Evolutionary conservation across 1,140 invertebrate genomes (phyloP).

Genomic region (Portunus trituberculatus): DNA sequence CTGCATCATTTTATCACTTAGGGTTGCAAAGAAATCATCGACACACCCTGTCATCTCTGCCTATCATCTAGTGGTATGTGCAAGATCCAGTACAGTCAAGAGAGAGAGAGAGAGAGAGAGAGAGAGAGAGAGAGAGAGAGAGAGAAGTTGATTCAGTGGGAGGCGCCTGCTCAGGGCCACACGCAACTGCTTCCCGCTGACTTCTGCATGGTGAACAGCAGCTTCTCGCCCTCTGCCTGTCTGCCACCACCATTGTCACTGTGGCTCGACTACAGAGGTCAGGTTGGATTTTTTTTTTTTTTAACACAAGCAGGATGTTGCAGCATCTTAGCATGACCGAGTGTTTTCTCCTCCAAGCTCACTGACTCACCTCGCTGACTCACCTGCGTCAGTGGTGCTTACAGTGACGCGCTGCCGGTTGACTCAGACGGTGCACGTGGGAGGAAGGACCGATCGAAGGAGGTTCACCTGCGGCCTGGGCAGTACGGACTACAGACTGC

Average conservation of each 20-base stretch:
- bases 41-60: background rate
- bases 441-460: background rate
- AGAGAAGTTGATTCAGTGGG: background rate
- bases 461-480: background rate
- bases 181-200: background rate
- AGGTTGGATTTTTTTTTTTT: background rate
- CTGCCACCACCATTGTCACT: background rate
- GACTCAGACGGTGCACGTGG: background rate
- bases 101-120: background rate
- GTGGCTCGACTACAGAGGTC: background rate
- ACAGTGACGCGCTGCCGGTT: background rate
- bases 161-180: background rate
- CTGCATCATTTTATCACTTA: background rate
- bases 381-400: background rate
- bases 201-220: background rate
- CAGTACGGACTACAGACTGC: too few species aligned
- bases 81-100: background rate
- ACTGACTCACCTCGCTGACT: slow-evolving; percentile 2
- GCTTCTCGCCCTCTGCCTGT: background rate
- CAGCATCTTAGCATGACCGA: background rate
- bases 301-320: background rate
- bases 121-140: background rate
- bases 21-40: background rate
- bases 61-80: background rate
- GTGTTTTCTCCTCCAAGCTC: background rate